Conservation (phyloP, 2,797 vertebrate species). For the Propithecus perrieri region DNA sequence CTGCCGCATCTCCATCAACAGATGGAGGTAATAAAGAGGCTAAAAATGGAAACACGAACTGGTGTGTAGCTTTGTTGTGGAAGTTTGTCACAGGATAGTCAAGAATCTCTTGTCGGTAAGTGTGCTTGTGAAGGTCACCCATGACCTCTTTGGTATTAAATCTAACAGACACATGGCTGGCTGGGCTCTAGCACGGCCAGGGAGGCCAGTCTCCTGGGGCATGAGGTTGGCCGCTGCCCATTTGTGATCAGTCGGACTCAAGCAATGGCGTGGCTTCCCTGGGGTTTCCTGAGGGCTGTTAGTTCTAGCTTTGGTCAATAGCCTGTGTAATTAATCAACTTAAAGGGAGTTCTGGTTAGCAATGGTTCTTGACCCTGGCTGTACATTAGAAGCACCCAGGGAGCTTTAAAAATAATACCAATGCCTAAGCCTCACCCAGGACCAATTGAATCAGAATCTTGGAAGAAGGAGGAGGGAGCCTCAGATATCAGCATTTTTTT, state of each 20-base stretch:
- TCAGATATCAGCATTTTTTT: not conserved
- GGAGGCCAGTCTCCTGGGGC: slow-evolving; percentile 48
- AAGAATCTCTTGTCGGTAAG: slow-evolving; percentile 35
- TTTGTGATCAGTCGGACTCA: not conserved
- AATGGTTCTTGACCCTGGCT: slow-evolving; percentile 48
- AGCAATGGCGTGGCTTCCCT: slow-evolving; percentile 13
- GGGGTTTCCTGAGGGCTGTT: slow-evolving; percentile 38
- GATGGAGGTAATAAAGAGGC: slow-evolving; percentile 82
- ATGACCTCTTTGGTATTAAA: slow-evolving; percentile 35
- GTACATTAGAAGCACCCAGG: slow-evolving; percentile 26
- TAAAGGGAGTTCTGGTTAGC: slow-evolving; percentile 60
- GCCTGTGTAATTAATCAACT: slow-evolving; percentile 68
- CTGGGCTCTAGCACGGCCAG: not conserved
- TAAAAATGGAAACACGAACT: slow-evolving; percentile 83
- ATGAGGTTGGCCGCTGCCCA: not conserved
- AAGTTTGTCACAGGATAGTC: slow-evolving; percentile 73
- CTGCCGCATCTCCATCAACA: slow-evolving; percentile 77
- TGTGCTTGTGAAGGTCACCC: slow-evolving; percentile 63
- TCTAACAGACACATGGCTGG: not conserved
- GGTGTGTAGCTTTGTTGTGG: slow-evolving; percentile 73
- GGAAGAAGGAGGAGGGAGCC: not conserved
- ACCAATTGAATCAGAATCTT: not conserved
- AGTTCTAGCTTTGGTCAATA: slow-evolving; percentile 66
- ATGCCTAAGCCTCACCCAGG: not conserved
- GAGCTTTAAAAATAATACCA: slow-evolving; percentile 61